Evolutionary conservation across 2,888 invertebrate genomes (phyloP), one percentile per base, ranked within the genome.

Genomic region (Pimpla rufipes): DNA sequence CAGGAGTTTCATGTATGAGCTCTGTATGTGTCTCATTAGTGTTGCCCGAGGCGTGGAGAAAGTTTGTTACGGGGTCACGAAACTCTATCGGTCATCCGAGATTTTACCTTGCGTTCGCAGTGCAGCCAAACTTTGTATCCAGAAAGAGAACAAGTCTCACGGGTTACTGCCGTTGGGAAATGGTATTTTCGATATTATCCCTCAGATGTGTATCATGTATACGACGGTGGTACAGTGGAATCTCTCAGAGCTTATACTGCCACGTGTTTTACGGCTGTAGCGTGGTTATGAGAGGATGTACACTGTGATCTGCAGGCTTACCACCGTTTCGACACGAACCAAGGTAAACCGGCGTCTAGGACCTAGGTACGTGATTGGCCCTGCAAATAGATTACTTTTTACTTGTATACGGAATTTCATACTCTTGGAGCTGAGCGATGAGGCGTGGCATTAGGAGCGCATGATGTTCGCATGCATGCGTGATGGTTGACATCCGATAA

Each of bases 1-100:
- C 29, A 21, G 21, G 29, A 29, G n/a, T 35, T 35, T 59, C 29
- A 35, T n/a, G 8, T n/a, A 29, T 35, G 7, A 6, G 11, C 8
- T n/a, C 8, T 45, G 21, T 29, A 47, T 42, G 29, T 35, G 18
- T n/a, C 23, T 62, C 62, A 77, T 77, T 40, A 77, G 62, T 23
- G 13, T 13, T 8, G 18, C 40, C 40, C 23, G 50, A 40, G 52
- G 23, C 21, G 16, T 70, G 16, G 57, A 23, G 21, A 35, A 35
- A 76, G 21, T 76, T 76, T 11, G 21, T 40, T 57, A 6, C 59
- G 11, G 47, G 62, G 23, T 42, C 16, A 11, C 21, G 2, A 42
- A 35, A 42, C n/a, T 29, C 29, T 52, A 52, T 78, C 62, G 64
- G 45, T 70, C 42, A 62, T 68, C 23, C 64, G 6, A 50, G 23